Conservation (phyloP, 2,888 invertebrate genomes). For the Chironomus tentans region DNA sequence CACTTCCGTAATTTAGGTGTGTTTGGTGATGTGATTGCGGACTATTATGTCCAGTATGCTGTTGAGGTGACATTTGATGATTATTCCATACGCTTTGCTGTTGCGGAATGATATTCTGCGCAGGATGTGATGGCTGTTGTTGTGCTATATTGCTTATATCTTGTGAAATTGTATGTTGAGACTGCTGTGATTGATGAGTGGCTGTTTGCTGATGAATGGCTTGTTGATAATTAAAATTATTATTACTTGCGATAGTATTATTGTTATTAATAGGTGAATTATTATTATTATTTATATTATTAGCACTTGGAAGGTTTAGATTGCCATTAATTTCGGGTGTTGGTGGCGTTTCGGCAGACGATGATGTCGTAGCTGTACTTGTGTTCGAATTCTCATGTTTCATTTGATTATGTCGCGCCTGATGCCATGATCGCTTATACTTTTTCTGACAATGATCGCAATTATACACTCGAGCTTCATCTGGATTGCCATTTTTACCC, state of each 20-base stretch:
- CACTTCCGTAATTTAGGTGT: not conserved
- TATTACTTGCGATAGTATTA: not conserved
- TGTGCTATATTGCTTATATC: not conserved
- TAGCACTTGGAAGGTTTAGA: conserved; percentile 2
- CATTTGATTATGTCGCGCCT: conserved; percentile 22
- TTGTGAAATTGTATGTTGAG: not conserved
- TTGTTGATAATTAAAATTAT: conserved; percentile 4
- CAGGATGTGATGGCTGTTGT: not conserved
- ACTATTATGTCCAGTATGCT: not conserved
- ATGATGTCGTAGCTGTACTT: conserved; percentile 10
- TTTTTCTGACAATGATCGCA: conserved; percentile 25
- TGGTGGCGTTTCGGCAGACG: conserved; percentile 12
- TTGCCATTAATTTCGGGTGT: conserved; percentile 21
- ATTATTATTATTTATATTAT: not conserved
- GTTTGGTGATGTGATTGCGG: not conserved
- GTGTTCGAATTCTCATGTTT: conserved; percentile 21
- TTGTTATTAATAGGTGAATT: not conserved
- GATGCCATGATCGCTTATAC: conserved; percentile 26
- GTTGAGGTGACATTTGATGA: not conserved
- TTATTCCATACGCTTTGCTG: not conserved
- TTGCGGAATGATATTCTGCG: not conserved
- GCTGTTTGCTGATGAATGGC: not conserved
- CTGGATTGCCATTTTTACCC: conserved; percentile 22
- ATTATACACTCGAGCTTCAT: conserved; percentile 14
- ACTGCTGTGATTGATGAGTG: not conserved